Evolutionary conservation across 1,140 invertebrate species (phyloP), one percentile per base, ranked within the genome.

Genomic region (Lordiphosa collinella): DNA sequence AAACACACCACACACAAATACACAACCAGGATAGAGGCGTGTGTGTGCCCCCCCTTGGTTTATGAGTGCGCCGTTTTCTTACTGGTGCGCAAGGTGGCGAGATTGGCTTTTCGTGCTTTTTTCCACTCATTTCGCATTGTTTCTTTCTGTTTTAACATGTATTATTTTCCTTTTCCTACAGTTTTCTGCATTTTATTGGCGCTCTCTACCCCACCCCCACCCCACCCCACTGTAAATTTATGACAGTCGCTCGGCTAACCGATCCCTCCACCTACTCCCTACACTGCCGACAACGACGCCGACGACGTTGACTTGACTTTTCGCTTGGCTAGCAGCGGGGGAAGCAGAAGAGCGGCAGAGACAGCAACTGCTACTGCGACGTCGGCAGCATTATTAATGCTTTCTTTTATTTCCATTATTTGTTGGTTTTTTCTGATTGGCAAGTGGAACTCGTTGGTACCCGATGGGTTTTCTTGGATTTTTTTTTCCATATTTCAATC

Each of bases 21-120:
- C 40, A 37, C 22, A 25, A 29, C 11, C 29, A 18, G 37, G 48
- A 29, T 25, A 14, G 35, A n/a, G 46, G 41, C 48, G 58, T 31
- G 47, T 52, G 36, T 34, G 14, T 49, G 7, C 9, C 13, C n/a
- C 31, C 6, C 31, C 44, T 22, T 12, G 75, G 47, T 59, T 75
- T 80, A 58, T 64, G 61, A 64, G 65, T 64, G 51, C 65, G 54
- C 53, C 52, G 49, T 50, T 61, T 78, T 79, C 79, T 84, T 84
- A 82, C 78, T 85, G 79, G 78, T 84, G 76, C 76, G 71, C 76
- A 76, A 82, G 76, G 76, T 82, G 76, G 31, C 13, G 31, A 49
- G 59, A 65, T 68, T 63, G 50, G 57, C 51, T 63, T 58, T 57
- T 48, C 31, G 38, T 54, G 34, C 14, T 47, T 11, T 18, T 18